Evolutionary conservation across 2,113 vertebrate species (phyloP).

Genomic region (Falco punctatus): DNA sequence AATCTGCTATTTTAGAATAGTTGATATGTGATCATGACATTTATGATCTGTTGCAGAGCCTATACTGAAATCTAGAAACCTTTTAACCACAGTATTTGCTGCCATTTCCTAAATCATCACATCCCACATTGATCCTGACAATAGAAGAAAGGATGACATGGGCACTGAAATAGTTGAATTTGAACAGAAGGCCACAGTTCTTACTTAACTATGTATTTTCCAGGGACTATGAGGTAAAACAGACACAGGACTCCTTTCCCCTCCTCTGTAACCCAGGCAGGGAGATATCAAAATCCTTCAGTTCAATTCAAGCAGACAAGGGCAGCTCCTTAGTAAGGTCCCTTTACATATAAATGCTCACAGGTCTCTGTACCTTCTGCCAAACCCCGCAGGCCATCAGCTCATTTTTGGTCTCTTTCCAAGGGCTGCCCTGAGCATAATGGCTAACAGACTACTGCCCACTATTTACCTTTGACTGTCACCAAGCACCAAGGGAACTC

Average conservation of each 20-base stretch:
- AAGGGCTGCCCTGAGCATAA: not conserved
- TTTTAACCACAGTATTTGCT: conserved; percentile 31
- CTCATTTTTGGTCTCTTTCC: not conserved
- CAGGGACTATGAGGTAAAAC: not conserved
- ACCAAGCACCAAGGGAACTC: not conserved
- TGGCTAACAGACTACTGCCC: not conserved
- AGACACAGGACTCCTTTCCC: not conserved
- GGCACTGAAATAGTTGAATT: not conserved
- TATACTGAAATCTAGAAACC: conserved; percentile 9
- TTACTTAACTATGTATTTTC: conserved; percentile 4
- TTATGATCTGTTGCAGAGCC: conserved; percentile 60
- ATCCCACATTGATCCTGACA: conserved; percentile 43
- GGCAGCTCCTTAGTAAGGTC: not conserved
- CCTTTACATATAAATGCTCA: not conserved
- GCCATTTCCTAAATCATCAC: conserved; percentile 54
- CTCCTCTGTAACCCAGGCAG: not conserved
- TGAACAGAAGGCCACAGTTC: not conserved
- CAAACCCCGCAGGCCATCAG: not conserved
- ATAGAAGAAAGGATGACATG: not conserved
- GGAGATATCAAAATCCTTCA: not conserved
- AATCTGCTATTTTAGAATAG: conserved; percentile 48
- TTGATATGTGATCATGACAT: conserved; percentile 20
- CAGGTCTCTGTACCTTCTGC: not conserved
- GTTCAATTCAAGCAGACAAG: not conserved
- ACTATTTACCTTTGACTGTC: not conserved